These are phyloP conservation scores for Celastrina argiolus DNA, from an alignment of 2,888 invertebrate species.

Conservation along the genomic window DNA sequence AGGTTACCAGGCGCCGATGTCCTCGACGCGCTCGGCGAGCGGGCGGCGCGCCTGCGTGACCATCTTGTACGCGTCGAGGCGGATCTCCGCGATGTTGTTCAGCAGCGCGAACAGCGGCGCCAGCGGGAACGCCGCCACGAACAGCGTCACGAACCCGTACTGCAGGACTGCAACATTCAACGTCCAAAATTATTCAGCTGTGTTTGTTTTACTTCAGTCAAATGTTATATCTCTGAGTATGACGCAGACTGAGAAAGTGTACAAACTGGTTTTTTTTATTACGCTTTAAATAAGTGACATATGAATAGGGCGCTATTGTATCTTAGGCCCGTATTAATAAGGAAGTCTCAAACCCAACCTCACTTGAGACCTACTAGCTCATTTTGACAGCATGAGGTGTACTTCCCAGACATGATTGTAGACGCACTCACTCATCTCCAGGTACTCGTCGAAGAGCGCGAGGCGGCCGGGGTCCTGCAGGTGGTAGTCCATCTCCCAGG, in stretches of 20 bases:
- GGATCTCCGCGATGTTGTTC: conserved; percentile 97
- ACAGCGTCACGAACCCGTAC: conserved; percentile 97
- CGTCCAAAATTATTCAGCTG: too few relatives aligned
- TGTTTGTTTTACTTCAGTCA: too few relatives aligned
- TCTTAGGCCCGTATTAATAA: too few relatives aligned
- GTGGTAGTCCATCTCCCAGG: conserved; percentile 97
- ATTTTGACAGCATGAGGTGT: too few relatives aligned
- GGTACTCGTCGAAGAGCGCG: conserved; percentile 96
- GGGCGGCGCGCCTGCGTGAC: conserved; percentile 95
- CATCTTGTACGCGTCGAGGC: conserved; percentile 97
- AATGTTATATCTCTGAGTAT: too few relatives aligned
- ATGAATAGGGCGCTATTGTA: too few relatives aligned
- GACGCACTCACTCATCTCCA: conserved; percentile 98
- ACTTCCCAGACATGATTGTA: too few relatives aligned
- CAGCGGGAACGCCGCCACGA: conserved; percentile 97
- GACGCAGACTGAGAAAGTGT: too few relatives aligned
- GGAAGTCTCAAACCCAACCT: too few relatives aligned
- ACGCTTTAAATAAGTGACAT: too few relatives aligned
- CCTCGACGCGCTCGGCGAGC: conserved; percentile 91
- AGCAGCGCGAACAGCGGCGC: conserved; percentile 96
- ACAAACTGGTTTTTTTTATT: too few relatives aligned
- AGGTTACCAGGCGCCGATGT: conserved; percentile 91
- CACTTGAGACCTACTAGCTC: too few relatives aligned
- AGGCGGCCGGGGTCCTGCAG: conserved; percentile 92
- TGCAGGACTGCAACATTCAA: conserved; percentile 90